Conservation (phyloP, 2,113 vertebrate genomes). For the Rostratula benghalensis region DNA sequence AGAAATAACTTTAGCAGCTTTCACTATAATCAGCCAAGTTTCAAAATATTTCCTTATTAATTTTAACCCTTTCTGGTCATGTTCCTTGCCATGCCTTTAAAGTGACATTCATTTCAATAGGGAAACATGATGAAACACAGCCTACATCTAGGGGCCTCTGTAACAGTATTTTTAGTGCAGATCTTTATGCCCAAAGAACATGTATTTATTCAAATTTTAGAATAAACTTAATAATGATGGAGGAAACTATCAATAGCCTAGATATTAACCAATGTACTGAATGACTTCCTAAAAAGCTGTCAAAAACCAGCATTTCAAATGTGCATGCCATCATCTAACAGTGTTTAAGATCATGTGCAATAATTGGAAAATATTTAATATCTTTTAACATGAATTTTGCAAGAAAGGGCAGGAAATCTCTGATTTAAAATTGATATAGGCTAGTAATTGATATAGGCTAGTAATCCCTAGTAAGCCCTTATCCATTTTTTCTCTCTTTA, state of each 20-base stretch:
- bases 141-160: not conserved
- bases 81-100: not conserved
- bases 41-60: not conserved
- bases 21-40: not conserved
- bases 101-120: constrained; percentile 7
- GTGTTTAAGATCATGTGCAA: not conserved
- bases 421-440: not conserved
- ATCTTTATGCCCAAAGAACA: not conserved
- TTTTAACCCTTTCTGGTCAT: not conserved
- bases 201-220: not conserved
- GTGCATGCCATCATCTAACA: not conserved
- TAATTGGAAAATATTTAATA: not conserved
- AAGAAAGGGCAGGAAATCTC: not conserved
- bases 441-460: not conserved
- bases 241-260: not conserved
- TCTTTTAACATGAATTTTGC: not conserved
- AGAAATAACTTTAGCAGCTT: not conserved
- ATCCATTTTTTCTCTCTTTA: not conserved
- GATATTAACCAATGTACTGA: not conserved
- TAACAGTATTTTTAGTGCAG: not conserved
- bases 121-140: not conserved
- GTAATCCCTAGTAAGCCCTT: not conserved
- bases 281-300: not conserved
- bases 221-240: not conserved
- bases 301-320: not conserved